Base-by-base conservation (phyloP, 2,797 vertebrate species). In the Falco novaeseelandiae region DNA sequence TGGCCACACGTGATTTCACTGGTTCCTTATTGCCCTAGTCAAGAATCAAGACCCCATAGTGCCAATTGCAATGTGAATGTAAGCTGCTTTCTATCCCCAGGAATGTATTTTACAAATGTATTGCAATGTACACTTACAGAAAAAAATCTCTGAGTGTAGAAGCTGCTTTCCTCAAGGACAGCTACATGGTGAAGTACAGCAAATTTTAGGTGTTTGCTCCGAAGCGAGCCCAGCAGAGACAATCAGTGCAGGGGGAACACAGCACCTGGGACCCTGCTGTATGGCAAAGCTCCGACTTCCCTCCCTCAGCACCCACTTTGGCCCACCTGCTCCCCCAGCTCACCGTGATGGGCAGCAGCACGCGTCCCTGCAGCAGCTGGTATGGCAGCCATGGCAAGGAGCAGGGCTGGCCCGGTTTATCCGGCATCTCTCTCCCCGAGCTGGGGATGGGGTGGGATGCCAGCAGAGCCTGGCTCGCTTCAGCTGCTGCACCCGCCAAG, bases 191-290 rank as follows among this genome's bases (percentile, higher is more conserved):
- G 22, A 76, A 83, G 51, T 12, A 74, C 14, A 2, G 25, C 3
- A 30, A 57, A 32, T 49, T 76, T 85, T 4, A 67, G 44, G 40
- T 8, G 11, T 25, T 54, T 36, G 40, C 8, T 42, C 62, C 90
- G 51, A 58, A 76, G 46, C 23, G 63, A 84, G 77, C 14, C 2
- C 67, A 59, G 36, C 51, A 62, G 38, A 55, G 40, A 52, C 23
- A 70, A 88, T 36, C 5, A 5, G 8, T 1, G 5, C 0, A 1
- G 4, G 3, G 19, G 14, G 6, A 27, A 81, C 5, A 7, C 12
- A 76, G 32, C 62, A 30, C 23, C 13, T 0, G 1, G 8, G 32
- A 40, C 8, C 17, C 11, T 0, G 0, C 20, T 22, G 54, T 25
- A 6, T 5, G 9, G 48, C 0, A 1, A 61, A 20, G 36, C 29